phyloP scores from a whole-genome alignment of 2,113 vertebrate species.

The Puma concolor region DNA sequence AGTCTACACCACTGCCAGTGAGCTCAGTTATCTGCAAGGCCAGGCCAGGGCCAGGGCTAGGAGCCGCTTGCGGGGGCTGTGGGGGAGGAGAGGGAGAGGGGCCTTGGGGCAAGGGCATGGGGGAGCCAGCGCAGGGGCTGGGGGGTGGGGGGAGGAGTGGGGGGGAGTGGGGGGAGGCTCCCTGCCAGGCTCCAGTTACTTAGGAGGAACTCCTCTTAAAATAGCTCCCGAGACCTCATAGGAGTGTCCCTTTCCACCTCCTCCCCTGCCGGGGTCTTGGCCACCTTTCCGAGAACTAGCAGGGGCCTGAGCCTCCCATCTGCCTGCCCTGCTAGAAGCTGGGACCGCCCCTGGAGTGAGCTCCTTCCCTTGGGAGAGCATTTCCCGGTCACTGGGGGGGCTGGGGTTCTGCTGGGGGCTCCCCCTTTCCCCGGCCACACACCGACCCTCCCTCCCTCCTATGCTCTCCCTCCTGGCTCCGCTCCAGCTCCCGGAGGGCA shows the following conservation, averaged over 20 bases:
- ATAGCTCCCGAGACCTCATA: constrained; percentile 16
- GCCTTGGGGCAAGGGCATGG: constrained; percentile 21
- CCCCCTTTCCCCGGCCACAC: no score
- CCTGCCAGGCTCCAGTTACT: constrained; percentile 15
- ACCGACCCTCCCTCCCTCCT: background rate
- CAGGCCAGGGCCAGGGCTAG: background rate
- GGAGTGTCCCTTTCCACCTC: background rate
- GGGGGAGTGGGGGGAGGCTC: background rate
- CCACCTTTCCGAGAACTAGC: background rate
- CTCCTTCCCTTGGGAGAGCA: constrained; percentile 27
- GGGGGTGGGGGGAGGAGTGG: background rate
- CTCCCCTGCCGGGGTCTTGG: background rate
- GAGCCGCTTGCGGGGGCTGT: background rate
- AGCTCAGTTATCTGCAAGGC: constrained; percentile 53
- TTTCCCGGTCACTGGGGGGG: background rate
- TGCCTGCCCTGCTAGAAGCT: background rate
- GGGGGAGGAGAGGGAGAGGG: background rate
- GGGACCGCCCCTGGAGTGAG: background rate
- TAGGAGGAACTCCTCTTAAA: constrained; percentile 53
- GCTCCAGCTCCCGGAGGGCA: background rate
- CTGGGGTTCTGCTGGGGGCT: background rate
- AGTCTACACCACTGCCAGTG: background rate
- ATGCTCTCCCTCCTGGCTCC: background rate
- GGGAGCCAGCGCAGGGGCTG: background rate
- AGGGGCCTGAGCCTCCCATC: background rate